These are phyloP conservation scores for Megalops atlanticus DNA, from an alignment of 2,113 vertebrate genomes.

Conservation along the genomic window DNA sequence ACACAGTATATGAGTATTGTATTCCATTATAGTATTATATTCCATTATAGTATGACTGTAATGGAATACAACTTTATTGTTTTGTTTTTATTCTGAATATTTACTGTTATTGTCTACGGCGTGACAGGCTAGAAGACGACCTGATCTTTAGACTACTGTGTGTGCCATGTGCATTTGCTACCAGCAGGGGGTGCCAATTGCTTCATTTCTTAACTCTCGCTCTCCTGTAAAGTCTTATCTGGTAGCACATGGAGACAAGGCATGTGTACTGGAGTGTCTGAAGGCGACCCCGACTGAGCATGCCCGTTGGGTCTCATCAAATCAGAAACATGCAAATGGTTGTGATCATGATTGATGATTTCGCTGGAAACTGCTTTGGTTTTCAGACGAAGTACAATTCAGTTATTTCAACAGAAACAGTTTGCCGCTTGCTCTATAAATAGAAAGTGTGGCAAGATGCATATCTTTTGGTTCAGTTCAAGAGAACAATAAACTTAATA, in stretches of 20 bases:
- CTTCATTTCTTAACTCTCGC: background rate
- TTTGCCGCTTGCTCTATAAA: background rate
- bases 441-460: background rate
- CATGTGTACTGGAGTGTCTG: background rate
- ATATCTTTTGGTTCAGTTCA: background rate
- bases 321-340: background rate
- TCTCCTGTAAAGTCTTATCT: background rate
- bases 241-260: background rate
- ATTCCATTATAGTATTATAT: too few relatives aligned
- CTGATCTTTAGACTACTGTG: background rate
- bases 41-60: too few relatives aligned
- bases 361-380: too few relatives aligned
- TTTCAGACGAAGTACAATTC: too few relatives aligned
- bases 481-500: background rate
- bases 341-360: background rate
- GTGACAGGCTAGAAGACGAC: background rate
- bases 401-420: background rate
- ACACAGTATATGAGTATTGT: too few relatives aligned
- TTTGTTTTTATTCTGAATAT: too few relatives aligned
- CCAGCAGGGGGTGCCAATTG: conserved; percentile 19
- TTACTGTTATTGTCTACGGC: too few relatives aligned
- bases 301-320: background rate
- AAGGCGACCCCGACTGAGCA: too few relatives aligned
- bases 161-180: background rate
- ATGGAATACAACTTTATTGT: too few relatives aligned